Conservation (phyloP, 1,140 invertebrate genomes). For the Camponotus vicinus region DNA sequence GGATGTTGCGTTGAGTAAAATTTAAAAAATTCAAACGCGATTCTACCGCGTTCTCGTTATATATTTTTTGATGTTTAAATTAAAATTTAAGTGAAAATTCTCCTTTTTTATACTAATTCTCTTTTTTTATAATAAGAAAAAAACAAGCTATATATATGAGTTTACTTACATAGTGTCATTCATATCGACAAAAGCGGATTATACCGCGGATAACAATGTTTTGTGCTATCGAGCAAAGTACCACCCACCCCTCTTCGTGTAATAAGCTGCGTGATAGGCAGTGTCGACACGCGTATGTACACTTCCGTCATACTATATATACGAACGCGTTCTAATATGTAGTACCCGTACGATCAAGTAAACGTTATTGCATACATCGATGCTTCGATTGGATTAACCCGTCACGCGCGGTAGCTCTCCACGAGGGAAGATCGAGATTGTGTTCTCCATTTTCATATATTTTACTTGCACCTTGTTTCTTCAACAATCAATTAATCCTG, state of each 20-base stretch:
- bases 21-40: background rate
- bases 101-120: background rate
- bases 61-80: conserved; percentile 10
- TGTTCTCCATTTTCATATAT: background rate
- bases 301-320: background rate
- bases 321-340: conserved; percentile 15
- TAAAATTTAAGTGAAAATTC: conserved; percentile 5
- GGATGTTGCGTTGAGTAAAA: background rate
- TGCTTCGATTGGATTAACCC: conserved; percentile 24
- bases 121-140: background rate
- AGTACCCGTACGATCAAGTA: conserved; percentile 15
- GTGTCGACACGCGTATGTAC: conserved; percentile 48
- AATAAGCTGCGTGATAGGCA: conserved; percentile 29
- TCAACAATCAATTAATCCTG: background rate
- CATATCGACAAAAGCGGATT: conserved; percentile 16
- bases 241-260: background rate
- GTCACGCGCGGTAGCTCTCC: conserved; percentile 14
- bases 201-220: conserved; percentile 41
- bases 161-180: background rate
- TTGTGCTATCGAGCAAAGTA: conserved; percentile 26
- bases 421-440: background rate
- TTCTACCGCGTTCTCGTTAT: background rate
- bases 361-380: conserved; percentile 44
- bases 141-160: conserved; percentile 34
- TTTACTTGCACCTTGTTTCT: background rate